A percentile compares a stretch with the other conserved stretches of the same genome.
These are phyloP conservation scores for Hirtodrosophila alboralis DNA, from an alignment of 2,888 invertebrate genomes.

Conservation along the genomic window DNA sequence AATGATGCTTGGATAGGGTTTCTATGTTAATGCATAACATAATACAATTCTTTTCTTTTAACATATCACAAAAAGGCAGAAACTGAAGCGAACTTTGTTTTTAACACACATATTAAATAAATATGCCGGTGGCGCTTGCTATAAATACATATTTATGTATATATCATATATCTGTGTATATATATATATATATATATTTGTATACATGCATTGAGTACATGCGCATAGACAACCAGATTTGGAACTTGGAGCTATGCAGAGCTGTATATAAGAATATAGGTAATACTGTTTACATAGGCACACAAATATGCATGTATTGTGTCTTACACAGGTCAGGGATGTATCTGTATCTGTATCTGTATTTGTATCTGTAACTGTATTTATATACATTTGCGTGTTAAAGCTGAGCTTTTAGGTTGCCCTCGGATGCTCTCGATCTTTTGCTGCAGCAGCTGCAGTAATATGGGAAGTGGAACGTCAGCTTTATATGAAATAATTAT, in stretches of 20 bases:
- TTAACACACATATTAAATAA: too few species aligned
- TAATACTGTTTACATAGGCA: constrained; percentile 36
- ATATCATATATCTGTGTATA: constrained; percentile 2
- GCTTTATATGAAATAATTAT: neutral
- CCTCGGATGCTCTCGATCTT: constrained; percentile 10
- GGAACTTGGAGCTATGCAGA: constrained; percentile 19
- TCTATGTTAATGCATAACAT: constrained; percentile 6
- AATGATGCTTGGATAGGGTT: constrained; percentile 11
- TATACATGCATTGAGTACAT: constrained; percentile 20
- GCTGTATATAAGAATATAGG: constrained; percentile 30
- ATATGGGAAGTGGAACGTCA: constrained; percentile 4
- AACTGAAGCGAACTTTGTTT: too few species aligned
- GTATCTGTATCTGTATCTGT: constrained; percentile 32
- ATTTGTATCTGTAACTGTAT: neutral
- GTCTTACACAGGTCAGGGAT: constrained; percentile 68
- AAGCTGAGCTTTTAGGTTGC: neutral
- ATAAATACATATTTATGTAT: neutral
- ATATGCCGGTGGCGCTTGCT: constrained; percentile 1
- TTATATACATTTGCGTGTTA: neutral
- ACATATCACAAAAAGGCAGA: too few species aligned
- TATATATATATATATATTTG: neutral
- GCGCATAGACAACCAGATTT: constrained; percentile 46
- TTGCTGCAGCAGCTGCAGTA: constrained; percentile 7
- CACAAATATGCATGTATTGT: constrained; percentile 19
- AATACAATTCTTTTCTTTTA: too few species aligned